These are phyloP conservation scores for Etheostoma nigrum DNA, from an alignment of 2,797 vertebrate genomes.

Conservation along the genomic window DNA sequence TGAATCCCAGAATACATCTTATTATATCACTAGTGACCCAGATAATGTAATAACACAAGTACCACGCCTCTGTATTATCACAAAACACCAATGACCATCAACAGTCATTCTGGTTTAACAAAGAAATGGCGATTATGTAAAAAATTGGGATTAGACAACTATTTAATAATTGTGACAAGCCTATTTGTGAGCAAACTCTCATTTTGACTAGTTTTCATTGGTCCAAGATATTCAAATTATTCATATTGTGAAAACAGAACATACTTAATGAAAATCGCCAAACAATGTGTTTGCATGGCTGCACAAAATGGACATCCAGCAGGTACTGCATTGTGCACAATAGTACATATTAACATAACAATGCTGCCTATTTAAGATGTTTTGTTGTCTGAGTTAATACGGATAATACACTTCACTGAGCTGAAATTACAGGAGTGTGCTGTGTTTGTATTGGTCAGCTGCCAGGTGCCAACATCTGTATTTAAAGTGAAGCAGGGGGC, in stretches of 20 bases:
- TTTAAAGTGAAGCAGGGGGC: constrained; percentile 8
- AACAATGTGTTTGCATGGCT: constrained; percentile 5
- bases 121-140: too few relatives aligned
- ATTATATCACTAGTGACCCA: too few relatives aligned
- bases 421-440: not conserved
- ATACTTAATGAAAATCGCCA: constrained; percentile 6
- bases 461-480: constrained; percentile 23
- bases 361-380: constrained; percentile 16
- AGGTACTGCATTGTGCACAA: constrained; percentile 6
- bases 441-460: constrained; percentile 20
- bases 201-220: not conserved
- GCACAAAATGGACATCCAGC: constrained; percentile 13
- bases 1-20: too few relatives aligned
- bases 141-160: too few relatives aligned
- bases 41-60: too few relatives aligned
- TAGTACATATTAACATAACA: constrained; percentile 43
- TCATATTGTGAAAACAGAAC: constrained; percentile 3
- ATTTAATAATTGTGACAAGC: too few relatives aligned
- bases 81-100: too few relatives aligned
- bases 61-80: too few relatives aligned
- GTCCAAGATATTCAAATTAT: not conserved
- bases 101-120: too few relatives aligned
- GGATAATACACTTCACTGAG: constrained; percentile 7
- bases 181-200: not conserved
- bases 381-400: constrained; percentile 18